These are phyloP conservation scores for Oxytorus armatus DNA, from an alignment of 2,888 invertebrate genomes.

Conservation along the genomic window DNA sequence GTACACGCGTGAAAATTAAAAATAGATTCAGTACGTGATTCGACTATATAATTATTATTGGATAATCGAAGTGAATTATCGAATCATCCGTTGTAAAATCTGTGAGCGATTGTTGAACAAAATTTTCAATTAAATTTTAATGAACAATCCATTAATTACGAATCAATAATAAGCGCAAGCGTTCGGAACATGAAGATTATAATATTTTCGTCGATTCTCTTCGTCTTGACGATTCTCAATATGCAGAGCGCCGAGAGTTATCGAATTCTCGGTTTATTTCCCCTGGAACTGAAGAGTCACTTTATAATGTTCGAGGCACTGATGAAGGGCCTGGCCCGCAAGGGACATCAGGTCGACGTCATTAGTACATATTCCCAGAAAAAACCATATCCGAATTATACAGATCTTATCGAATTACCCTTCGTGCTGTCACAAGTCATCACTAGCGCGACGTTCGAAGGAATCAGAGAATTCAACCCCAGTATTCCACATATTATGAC, in stretches of 20 bases:
- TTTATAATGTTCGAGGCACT: conserved; percentile 84
- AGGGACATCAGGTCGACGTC: conserved; percentile 85
- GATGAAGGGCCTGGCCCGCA: conserved; percentile 83
- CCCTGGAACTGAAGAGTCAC: conserved; percentile 85
- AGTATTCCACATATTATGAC: conserved; percentile 55
- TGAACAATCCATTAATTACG: not conserved
- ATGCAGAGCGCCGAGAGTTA: conserved; percentile 70
- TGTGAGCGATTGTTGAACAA: not conserved
- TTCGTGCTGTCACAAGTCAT: conserved; percentile 58
- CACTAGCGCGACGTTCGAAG: conserved; percentile 75
- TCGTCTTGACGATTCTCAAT: conserved; percentile 10
- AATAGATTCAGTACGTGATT: not conserved
- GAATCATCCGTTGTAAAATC: not conserved
- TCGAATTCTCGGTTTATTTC: conserved; percentile 84
- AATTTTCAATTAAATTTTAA: not conserved
- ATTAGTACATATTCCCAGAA: conserved; percentile 81
- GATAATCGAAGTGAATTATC: not conserved
- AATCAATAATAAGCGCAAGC: conserved; percentile 1
- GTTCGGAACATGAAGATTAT: conserved; percentile 15
- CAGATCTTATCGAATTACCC: conserved; percentile 78
- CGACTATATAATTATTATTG: not conserved
- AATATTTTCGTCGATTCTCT: conserved; percentile 32
- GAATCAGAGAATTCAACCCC: rapidly evolving
- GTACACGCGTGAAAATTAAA: not conserved
- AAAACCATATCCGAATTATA: conserved; percentile 80